These are phyloP conservation scores for Lissocephala sabroskyi DNA, from an alignment of 2,888 invertebrate genomes.

Conservation along the genomic window DNA sequence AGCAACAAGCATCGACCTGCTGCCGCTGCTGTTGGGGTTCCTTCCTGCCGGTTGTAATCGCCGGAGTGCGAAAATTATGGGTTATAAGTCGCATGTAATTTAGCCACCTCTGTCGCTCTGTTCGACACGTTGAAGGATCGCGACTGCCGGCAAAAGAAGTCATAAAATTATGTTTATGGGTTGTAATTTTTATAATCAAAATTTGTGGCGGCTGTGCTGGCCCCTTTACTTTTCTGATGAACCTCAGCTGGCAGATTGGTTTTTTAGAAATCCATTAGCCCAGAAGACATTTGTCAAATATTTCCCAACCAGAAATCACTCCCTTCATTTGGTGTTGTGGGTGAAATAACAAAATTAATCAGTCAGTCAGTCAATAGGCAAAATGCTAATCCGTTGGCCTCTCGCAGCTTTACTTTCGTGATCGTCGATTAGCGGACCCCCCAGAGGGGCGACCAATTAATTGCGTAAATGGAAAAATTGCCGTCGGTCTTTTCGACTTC, in stretches of 20 bases:
- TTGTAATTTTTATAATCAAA: constrained; percentile 54
- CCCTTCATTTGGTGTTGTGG: constrained; percentile 23
- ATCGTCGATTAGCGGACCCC: constrained; percentile 61
- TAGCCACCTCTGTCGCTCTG: constrained; percentile 40
- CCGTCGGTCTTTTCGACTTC: constrained; percentile 47
- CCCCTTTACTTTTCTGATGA: too few relatives aligned
- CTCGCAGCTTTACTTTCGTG: constrained; percentile 21
- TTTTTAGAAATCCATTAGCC: not conserved
- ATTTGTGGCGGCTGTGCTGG: constrained; percentile 15
- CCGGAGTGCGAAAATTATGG: constrained; percentile 35
- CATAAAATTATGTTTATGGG: constrained; percentile 62
- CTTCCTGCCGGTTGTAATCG: not conserved
- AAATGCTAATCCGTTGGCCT: constrained; percentile 51
- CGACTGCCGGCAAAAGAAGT: constrained; percentile 33
- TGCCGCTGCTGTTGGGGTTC: constrained; percentile 4
- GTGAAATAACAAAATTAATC: constrained; percentile 34
- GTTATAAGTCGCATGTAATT: constrained; percentile 34
- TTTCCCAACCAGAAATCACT: constrained; percentile 1
- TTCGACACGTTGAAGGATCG: constrained; percentile 5
- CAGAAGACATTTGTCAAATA: constrained; percentile 50
- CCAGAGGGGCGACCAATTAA: constrained; percentile 67
- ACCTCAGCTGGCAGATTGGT: too few relatives aligned
- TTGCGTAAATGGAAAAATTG: constrained; percentile 65
- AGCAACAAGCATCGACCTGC: too few relatives aligned
- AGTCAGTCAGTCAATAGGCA: constrained; percentile 59